Conservation (phyloP, 35 echinoderm and acorn worm genomes). For the Nesometra sesokonis region DNA sequence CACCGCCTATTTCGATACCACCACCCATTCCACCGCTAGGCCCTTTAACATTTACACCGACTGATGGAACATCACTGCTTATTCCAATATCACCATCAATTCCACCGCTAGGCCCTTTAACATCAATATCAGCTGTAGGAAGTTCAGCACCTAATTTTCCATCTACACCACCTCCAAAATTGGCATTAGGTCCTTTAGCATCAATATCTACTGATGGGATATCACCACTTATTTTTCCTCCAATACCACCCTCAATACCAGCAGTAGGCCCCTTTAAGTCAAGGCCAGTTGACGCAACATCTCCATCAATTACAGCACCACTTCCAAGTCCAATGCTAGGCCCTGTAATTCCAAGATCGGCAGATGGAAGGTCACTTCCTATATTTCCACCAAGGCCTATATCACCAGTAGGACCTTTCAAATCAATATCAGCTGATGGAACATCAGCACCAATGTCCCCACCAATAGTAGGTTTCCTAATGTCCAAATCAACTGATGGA, state of each 20-base stretch:
- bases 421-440: no score
- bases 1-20: background rate
- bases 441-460: background rate
- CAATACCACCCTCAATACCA: background rate
- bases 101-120: slow-evolving; percentile 8
- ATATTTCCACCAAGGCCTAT: no score
- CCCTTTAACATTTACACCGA: background rate
- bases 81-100: background rate
- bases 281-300: background rate
- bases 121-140: background rate
- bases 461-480: background rate
- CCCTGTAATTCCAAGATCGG: no score
- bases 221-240: background rate
- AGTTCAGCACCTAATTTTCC: background rate
- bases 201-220: background rate
- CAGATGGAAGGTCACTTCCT: no score
- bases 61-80: background rate
- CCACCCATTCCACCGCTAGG: background rate
- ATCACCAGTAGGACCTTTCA: no score
- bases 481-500: background rate
- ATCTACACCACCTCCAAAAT: background rate
- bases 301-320: background rate
- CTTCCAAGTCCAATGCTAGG: slow-evolving; percentile 21
- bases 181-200: background rate
- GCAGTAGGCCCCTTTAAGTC: background rate